Percentiles rank a stretch among this genome's conserved stretches.
Conservation (phyloP, 2,888 invertebrate genomes). For the Sarcophaga carnaria region DNA sequence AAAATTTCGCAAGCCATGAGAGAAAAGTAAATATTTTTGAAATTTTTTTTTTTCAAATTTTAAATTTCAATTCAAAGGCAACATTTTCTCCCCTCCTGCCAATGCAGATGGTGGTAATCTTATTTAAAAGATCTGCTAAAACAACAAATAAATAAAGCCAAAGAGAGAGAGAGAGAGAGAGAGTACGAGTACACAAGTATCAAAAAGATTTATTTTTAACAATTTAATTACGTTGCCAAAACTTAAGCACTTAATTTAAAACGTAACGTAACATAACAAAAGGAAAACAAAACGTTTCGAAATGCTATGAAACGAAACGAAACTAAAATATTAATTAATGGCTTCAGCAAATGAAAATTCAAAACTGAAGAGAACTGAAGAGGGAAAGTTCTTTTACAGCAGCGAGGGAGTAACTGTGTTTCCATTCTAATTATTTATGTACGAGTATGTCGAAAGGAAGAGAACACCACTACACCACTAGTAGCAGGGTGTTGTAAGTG, state of each 20-base stretch:
- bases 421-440: neutral
- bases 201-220: constrained; percentile 25
- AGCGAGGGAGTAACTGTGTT: neutral
- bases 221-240: constrained; percentile 48
- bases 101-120: no score
- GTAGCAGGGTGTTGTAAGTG: neutral
- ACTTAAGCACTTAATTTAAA: constrained; percentile 40
- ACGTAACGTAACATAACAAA: neutral
- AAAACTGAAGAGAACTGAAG: neutral
- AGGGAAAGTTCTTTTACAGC: neutral
- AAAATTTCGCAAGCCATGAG: no score
- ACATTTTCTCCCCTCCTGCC: no score
- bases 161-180: neutral
- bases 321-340: constrained; percentile 54
- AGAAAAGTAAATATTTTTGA: no score
- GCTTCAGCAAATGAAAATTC: neutral
- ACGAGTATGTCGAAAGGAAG: neutral
- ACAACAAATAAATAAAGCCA: no score
- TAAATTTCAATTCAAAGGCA: no score
- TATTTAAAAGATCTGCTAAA: no score
- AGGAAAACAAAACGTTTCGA: neutral
- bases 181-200: neutral
- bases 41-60: no score
- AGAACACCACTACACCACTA: neutral
- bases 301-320: neutral